A percentile compares a stretch with the other conserved stretches of the same genome.
phyloP scores from a whole-genome alignment of 2,113 vertebrate genomes.

The Podarcis raffonei region DNA sequence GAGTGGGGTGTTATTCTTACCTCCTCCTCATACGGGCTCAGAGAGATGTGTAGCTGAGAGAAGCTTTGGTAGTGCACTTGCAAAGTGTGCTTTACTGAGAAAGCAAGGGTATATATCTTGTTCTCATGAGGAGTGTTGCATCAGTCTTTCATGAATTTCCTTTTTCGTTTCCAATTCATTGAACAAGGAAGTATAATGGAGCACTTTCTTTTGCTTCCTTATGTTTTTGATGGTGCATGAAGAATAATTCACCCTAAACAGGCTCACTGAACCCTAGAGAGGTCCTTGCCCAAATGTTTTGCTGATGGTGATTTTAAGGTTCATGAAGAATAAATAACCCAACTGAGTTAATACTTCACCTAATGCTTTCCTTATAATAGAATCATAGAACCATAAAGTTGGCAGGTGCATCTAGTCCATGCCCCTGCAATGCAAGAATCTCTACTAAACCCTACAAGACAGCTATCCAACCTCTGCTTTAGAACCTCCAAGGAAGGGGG shows the following conservation, averaged over 20 bases:
- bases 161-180: slow-evolving; percentile 10
- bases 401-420: too few species aligned
- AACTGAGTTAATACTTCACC: too few species aligned
- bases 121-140: background rate
- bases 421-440: too few species aligned
- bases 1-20: background rate
- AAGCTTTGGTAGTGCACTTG: background rate
- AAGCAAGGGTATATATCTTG: too few species aligned
- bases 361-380: too few species aligned
- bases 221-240: background rate
- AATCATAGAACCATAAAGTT: too few species aligned
- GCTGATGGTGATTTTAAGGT: too few species aligned
- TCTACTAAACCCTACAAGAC: too few species aligned
- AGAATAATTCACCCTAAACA: background rate
- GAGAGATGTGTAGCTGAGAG: background rate
- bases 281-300: background rate
- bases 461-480: too few species aligned
- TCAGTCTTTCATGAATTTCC: background rate
- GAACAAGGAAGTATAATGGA: background rate
- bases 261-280: background rate
- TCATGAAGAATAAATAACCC: too few species aligned
- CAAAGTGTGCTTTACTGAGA: background rate
- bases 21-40: background rate
- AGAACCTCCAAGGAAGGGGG: too few species aligned
- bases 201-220: background rate